These are phyloP conservation scores for Heliconius congener DNA, from an alignment of 1,140 invertebrate species.

Conservation along the genomic window DNA sequence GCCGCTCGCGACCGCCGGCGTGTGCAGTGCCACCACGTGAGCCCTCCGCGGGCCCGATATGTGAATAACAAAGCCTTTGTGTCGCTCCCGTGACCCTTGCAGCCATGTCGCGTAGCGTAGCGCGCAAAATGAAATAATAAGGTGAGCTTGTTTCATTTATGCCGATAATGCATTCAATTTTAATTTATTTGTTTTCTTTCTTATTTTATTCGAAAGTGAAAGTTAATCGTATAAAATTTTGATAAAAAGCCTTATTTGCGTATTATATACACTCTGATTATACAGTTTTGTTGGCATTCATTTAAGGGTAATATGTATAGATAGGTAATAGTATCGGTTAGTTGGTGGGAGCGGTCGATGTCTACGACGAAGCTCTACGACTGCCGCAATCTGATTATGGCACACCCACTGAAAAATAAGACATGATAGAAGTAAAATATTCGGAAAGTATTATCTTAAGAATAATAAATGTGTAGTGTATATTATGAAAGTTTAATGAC, in stretches of 20 bases:
- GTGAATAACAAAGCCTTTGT: slow-evolving; percentile 59
- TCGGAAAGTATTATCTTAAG: slow-evolving; percentile 22
- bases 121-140: slow-evolving; percentile 76
- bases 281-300: slow-evolving; percentile 14
- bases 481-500: slow-evolving; percentile 7
- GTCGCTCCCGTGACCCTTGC: slow-evolving; percentile 50
- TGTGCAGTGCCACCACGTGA: slow-evolving; percentile 64
- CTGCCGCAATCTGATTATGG: slow-evolving; percentile 79
- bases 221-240: not conserved
- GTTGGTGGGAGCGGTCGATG: slow-evolving; percentile 67
- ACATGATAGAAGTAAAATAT: slow-evolving; percentile 39
- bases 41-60: slow-evolving; percentile 51
- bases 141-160: slow-evolving; percentile 51
- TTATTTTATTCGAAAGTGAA: not conserved
- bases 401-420: slow-evolving; percentile 67
- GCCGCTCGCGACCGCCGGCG: slow-evolving; percentile 43
- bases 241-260: not conserved
- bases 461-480: not conserved
- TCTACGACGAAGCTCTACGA: slow-evolving; percentile 72
- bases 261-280: not conserved
- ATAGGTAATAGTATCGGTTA: slow-evolving; percentile 22
- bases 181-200: not conserved
- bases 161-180: not conserved
- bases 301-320: slow-evolving; percentile 31
- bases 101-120: slow-evolving; percentile 46